These are phyloP conservation scores for Heteractis magnifica DNA, from an alignment of 92 coral and sea anemone species.

Conservation along the genomic window DNA sequence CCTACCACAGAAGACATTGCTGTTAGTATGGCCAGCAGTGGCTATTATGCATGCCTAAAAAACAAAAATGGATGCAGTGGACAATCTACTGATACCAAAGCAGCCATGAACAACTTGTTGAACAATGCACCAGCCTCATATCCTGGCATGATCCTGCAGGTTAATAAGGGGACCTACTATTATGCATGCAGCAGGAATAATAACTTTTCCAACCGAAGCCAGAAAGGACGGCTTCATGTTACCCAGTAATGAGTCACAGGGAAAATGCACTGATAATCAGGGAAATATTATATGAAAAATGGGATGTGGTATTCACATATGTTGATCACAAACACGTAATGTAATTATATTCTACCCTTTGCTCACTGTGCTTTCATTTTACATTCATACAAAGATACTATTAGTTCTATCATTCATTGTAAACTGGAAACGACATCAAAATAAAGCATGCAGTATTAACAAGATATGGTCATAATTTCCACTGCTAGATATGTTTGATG, in stretches of 20 bases:
- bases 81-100: constrained; percentile 52
- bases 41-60: constrained; percentile 57
- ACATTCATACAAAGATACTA: neutral
- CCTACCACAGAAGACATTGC: constrained; percentile 75
- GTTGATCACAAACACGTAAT: neutral
- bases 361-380: neutral
- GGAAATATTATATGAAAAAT: constrained; percentile 1
- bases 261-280: neutral
- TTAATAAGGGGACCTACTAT: constrained; percentile 66
- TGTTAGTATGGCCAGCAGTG: constrained; percentile 70
- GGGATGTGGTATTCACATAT: neutral
- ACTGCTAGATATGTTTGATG: no score
- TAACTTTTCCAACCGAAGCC: constrained; percentile 97
- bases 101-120: constrained; percentile 65
- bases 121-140: constrained; percentile 96
- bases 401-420: neutral
- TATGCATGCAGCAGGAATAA: constrained; percentile 89
- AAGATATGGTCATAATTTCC: no score
- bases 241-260: constrained; percentile 12
- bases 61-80: constrained; percentile 27
- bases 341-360: neutral
- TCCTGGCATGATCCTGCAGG: constrained; percentile 73
- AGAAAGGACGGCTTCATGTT: constrained; percentile 81
- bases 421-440: neutral
- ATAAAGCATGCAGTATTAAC: neutral